Percentiles rank a stretch among this genome's conserved stretches.
Conservation (phyloP, 2,888 invertebrate genomes). For the Anoplius nigerrimus region DNA sequence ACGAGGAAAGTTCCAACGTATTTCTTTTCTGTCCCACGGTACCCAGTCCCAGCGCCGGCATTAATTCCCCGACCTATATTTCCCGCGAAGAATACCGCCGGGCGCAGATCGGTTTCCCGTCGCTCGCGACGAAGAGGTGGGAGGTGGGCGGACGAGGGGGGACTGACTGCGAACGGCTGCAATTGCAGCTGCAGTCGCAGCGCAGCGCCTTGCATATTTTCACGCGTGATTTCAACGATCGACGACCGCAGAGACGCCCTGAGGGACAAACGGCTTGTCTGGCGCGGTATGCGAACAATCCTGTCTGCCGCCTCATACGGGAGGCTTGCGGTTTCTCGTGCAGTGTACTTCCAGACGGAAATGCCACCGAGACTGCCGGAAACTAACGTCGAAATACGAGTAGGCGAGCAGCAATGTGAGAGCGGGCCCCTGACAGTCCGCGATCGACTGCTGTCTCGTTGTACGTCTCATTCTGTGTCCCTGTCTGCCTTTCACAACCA, state of each 20-base stretch:
- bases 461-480: slow-evolving; percentile 4
- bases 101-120: too few relatives aligned
- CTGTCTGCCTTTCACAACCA: too few relatives aligned
- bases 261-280: slow-evolving; percentile 43
- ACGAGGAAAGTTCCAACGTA: too few relatives aligned
- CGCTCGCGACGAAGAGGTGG: too few relatives aligned
- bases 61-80: too few relatives aligned
- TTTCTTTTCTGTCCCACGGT: too few relatives aligned
- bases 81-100: too few relatives aligned
- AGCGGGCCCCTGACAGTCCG: slow-evolving; percentile 25
- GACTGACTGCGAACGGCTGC: too few relatives aligned
- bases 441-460: slow-evolving; percentile 51
- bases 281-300: slow-evolving; percentile 58
- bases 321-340: slow-evolving; percentile 60
- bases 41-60: too few relatives aligned
- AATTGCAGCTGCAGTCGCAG: not conserved
- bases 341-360: slow-evolving; percentile 50
- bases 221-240: slow-evolving; percentile 41
- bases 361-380: slow-evolving; percentile 53
- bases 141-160: too few relatives aligned
- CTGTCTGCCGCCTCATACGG: slow-evolving; percentile 53
- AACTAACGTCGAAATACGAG: slow-evolving; percentile 42
- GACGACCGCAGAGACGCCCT: slow-evolving; percentile 42
- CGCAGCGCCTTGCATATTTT: slow-evolving; percentile 25
- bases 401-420: slow-evolving; percentile 13